phyloP scores from a whole-genome alignment of 92 coral and sea anemone genomes.

The Umimayanthus kanabou region DNA sequence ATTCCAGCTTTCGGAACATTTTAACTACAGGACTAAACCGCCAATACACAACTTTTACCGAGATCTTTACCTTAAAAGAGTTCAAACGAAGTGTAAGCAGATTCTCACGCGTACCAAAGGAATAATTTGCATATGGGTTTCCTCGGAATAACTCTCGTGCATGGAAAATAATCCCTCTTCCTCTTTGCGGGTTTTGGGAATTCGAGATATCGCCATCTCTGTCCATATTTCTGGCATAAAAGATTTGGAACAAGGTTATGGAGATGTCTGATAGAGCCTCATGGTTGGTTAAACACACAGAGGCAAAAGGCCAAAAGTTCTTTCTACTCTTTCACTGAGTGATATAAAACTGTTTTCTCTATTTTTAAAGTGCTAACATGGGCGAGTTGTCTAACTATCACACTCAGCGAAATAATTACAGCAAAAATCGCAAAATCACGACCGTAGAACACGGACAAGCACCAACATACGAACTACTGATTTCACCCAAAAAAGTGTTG shows the following conservation, averaged over 20 bases:
- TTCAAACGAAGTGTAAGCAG: background rate
- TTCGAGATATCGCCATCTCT: background rate
- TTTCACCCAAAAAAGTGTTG: background rate
- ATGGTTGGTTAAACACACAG: conserved; percentile 4
- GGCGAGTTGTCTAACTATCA: conserved; percentile 24
- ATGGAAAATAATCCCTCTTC: conserved; percentile 3
- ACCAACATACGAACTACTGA: background rate
- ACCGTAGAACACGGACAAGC: background rate
- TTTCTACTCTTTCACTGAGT: conserved; percentile 15
- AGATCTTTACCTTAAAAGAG: background rate
- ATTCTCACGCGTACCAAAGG: conserved; percentile 20
- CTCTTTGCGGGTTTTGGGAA: conserved; percentile 19
- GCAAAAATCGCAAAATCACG: background rate
- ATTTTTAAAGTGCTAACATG: background rate
- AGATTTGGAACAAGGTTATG: background rate
- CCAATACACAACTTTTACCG: background rate
- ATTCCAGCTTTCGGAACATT: background rate
- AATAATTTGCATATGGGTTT: conserved; percentile 76
- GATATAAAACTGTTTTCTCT: conserved; percentile 18
- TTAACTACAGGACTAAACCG: background rate
- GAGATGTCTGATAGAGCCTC: background rate
- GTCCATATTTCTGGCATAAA: background rate
- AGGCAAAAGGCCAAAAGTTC: conserved; percentile 5
- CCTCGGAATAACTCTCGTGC: conserved; percentile 49
- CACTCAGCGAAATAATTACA: background rate